Evolutionary conservation across 2,797 vertebrate genomes (phyloP).

Genomic region (Ctenochaetus hawaiiensis): DNA sequence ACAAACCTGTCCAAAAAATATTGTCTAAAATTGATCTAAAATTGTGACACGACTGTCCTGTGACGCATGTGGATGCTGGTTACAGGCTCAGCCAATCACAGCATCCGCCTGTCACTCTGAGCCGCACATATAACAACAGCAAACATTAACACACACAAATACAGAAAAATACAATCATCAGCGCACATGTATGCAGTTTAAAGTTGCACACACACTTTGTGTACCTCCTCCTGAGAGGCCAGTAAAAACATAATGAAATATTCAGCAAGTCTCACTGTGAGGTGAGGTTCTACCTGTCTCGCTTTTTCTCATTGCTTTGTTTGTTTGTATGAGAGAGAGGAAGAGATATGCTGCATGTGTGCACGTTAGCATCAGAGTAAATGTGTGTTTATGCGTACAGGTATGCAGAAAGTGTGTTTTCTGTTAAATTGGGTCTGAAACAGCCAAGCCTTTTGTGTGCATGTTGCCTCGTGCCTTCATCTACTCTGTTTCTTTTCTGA

Average conservation of each 20-base stretch:
- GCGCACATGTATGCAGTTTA: slow-evolving; percentile 26
- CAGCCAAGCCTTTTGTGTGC: slow-evolving; percentile 55
- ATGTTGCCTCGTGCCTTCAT: slow-evolving; percentile 70
- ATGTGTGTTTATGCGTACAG: slow-evolving; percentile 7
- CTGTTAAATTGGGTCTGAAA: slow-evolving; percentile 63
- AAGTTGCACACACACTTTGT: slow-evolving; percentile 17
- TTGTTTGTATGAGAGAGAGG: slow-evolving; percentile 32
- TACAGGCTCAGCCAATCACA: slow-evolving; percentile 41
- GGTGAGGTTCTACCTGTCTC: slow-evolving; percentile 72
- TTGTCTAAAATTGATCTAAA: too few species aligned
- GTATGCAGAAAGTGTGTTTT: neutral
- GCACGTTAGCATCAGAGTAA: slow-evolving; percentile 43
- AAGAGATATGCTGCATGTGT: slow-evolving; percentile 11
- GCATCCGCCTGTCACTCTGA: slow-evolving; percentile 37
- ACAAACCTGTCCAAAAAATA: too few species aligned
- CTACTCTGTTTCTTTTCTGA: slow-evolving; percentile 52
- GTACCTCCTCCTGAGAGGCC: slow-evolving; percentile 64
- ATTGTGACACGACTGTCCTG: too few species aligned
- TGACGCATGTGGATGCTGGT: too few species aligned
- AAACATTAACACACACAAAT: neutral
- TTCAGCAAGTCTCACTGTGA: slow-evolving; percentile 68
- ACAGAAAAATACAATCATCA: slow-evolving; percentile 22
- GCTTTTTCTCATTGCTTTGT: slow-evolving; percentile 51
- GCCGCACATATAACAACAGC: neutral
- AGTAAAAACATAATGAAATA: slow-evolving; percentile 82